These are phyloP conservation scores for Sarcophaga peregrina DNA, from an alignment of 1,140 invertebrate genomes.

Conservation along the genomic window DNA sequence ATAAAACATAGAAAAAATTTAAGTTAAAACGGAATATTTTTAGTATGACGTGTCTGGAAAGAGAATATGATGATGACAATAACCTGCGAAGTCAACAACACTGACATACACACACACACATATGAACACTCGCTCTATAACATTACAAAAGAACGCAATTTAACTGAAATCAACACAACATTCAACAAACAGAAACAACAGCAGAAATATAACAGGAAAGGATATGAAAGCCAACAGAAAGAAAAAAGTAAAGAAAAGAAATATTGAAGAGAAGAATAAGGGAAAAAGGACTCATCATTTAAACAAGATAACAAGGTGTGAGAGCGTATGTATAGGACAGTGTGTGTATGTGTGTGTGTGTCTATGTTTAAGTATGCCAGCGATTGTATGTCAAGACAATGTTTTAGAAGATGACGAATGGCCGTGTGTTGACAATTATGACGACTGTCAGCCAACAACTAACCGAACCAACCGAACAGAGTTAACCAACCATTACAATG, in stretches of 20 bases:
- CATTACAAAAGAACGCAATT: not conserved
- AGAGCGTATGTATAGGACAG: not conserved
- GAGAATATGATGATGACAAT: slow-evolving; percentile 35
- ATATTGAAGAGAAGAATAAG: not conserved
- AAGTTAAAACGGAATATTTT: not conserved
- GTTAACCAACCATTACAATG: not conserved
- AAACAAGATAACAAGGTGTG: slow-evolving; percentile 1
- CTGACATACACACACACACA: too few relatives aligned
- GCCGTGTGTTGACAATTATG: slow-evolving; percentile 39
- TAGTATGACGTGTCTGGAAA: slow-evolving; percentile 35
- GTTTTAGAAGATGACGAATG: slow-evolving; percentile 35
- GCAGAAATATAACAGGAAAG: not conserved
- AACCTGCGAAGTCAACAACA: slow-evolving; percentile 33
- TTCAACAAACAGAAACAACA: slow-evolving; percentile 16
- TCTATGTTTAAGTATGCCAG: not conserved
- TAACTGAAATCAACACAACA: slow-evolving; percentile 5
- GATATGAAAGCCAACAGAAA: not conserved
- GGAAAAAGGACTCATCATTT: not conserved
- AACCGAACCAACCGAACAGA: not conserved
- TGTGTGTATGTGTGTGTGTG: not conserved
- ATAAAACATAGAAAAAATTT: not conserved
- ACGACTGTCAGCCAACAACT: slow-evolving; percentile 17
- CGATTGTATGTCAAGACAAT: slow-evolving; percentile 16
- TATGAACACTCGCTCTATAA: too few relatives aligned
- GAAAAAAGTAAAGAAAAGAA: not conserved